Evolutionary conservation across 2,888 invertebrate species (phyloP).

Genomic region (Acanthosepion pharaonis): DNA sequence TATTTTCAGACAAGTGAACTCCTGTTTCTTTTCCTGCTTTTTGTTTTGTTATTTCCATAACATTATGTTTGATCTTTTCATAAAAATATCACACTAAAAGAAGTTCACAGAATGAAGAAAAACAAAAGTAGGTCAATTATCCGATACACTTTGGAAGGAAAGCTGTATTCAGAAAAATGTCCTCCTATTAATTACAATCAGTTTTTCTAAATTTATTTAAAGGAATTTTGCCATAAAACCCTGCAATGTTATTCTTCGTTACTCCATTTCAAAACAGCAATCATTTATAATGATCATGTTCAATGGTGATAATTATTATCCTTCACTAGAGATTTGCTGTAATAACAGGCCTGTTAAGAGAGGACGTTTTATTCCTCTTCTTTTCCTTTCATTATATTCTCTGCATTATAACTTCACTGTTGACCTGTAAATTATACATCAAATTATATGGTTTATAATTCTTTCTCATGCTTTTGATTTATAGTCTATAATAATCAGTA

Average conservation of each 20-base stretch:
- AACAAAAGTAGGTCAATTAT: too few relatives aligned
- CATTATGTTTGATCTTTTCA: too few relatives aligned
- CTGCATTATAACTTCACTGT: background rate
- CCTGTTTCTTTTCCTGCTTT: too few relatives aligned
- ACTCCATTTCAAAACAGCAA: background rate
- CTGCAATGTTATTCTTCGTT: background rate
- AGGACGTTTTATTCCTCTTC: background rate
- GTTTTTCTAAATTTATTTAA: background rate
- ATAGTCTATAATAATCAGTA: conserved; percentile 33
- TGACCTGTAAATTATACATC: background rate
- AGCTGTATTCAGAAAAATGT: too few relatives aligned
- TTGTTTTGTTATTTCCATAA: too few relatives aligned
- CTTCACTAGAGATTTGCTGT: background rate
- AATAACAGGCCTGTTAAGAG: background rate
- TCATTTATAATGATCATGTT: conserved; percentile 6
- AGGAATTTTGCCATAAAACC: background rate
- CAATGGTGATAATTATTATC: background rate
- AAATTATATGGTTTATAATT: background rate
- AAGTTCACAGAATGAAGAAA: too few relatives aligned
- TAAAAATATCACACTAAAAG: too few relatives aligned
- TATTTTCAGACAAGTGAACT: too few relatives aligned
- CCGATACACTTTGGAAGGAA: too few relatives aligned
- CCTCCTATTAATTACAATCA: too few relatives aligned
- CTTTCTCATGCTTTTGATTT: conserved; percentile 33
- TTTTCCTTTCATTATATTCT: background rate